Evolutionary conservation across 2,888 invertebrate genomes (phyloP), one percentile per base, ranked within the genome.

Genomic region (Zhuqinia jingwanae): DNA sequence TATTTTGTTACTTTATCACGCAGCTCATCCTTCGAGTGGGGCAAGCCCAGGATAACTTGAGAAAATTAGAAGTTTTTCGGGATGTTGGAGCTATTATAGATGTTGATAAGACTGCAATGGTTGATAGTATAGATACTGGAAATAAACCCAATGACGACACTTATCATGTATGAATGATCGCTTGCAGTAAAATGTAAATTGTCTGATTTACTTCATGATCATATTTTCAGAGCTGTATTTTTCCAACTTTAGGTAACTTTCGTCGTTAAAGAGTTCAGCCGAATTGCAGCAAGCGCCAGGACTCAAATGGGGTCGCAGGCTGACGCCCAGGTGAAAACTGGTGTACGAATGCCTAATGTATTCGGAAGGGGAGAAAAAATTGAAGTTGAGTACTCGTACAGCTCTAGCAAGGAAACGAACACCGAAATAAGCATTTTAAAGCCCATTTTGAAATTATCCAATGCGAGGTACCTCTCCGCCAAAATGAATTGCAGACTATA

Each of bases 271-370:
- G 84, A 85, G 22, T 78, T 78, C 53, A 53, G 84, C 15, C 36
- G 84, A 20, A 5, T 85, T 3, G 60, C 77, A 2, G 77, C 70
- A 25, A 85, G 78, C 58, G 84, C 70, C 30, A 78, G 70, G 27
- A 85, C 84, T 1, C 65, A 85, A 45, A 85, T 85, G 84, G 78
- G 84, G 6, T 27, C 58, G 0, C 84, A 78, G 45, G 70, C 78
- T 8, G 84, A 85, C 30, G 84, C 84, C 1, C 84, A 85, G 45
- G 47, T 85, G 25, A 85, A 78, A 65, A 70, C 70, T 65, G 84
- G 84, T 0, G 0, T 85, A 36, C 68, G 84, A 45, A 85, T 85
- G 84, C 84, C 84, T 17, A 85, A 85, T 47, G 0, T 85, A 27
- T 78, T 77, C 58, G 84, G 84, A 27, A 6, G 84, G 11, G 84